Base-by-base conservation (phyloP, 2,797 vertebrate genomes). In the Cichlasoma orientale region DNA sequence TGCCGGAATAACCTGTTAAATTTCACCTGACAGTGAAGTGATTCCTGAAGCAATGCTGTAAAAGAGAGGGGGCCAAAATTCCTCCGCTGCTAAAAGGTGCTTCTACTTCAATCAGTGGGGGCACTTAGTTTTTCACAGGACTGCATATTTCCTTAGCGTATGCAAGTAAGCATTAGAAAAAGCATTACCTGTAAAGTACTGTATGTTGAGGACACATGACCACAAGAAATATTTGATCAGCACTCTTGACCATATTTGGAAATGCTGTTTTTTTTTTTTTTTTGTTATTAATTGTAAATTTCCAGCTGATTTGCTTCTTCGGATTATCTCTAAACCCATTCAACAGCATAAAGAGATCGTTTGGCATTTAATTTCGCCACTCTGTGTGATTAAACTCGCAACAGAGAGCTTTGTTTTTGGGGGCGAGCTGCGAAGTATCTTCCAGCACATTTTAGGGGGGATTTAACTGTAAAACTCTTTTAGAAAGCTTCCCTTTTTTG, bases 401-500 rank as follows among this genome's bases (percentile, higher is more conserved):
- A 74, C 79, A 76, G 44, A 79, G 50, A 5, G 50, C 75, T 82
- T 86, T 79, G 66, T 85, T 76, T 85, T 76, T 77, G 53, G 9
- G 18, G 27, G 4, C 31, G 27, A 57, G 25, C 53, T 71, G 33
- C 14, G 73, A 66, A 77, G 56, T 33, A 73, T 76, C 78, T 79
- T 79, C 19, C 23, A 82, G 78, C 71, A 79, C 78, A 81, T 89
- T 88, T 86, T 78, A 66, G 56, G 58, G 52, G 77, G 74, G 78
- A 75, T 90, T 90, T 83, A 47, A 68, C 33, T 72, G 47, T 72
- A 59, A 90, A 84, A 66, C 56, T 74, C 47, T 86, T 86, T 75
- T 56, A 80, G 75, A 90, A 79, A 63, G 56, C 56, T 81, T 80
- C 59, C 13, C 16, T 83, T 85, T 89, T 86, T 86, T 78, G 71